Evolutionary conservation across 2,888 invertebrate genomes (phyloP), one percentile per base, ranked within the genome.

Genomic region (Polymixis flavicincta): DNA sequence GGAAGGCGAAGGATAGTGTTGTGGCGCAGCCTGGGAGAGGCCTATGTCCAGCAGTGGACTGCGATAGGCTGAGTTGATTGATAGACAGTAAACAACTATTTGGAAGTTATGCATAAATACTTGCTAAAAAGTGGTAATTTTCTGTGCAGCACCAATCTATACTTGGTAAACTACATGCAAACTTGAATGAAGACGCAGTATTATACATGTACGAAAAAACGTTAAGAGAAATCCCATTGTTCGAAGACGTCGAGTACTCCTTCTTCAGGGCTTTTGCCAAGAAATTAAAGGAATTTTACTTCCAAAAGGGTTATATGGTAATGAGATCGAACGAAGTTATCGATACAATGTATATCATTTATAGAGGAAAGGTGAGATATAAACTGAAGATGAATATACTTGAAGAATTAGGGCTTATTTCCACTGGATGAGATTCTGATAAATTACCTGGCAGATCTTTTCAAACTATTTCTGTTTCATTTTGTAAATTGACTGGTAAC

Each of bases 221-320:
- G 0, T 89, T 97, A 68, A 88, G 94, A 82, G 96, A 97, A 90
- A 97, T 97, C 85, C 97, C 97, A 17, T 85, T 97, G 65, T 97
- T 97, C 79, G 96, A 96, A 88, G 93, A 95, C 77, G 95, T 97
- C 0, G 97, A 97, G 72, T 93, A 93, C 83, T 96, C 97, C 0
- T 97, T 97, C 91, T 96, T 97, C 82, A 93, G 97, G 89, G 95
- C 97, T 7, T 94, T 97, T 78, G 97, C 97, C 0, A 97, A 96
- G 87, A 95, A 95, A 85, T 90, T 97, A 11, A 90, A 88, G 57
- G 96, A 96, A 84, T 87, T 89, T 28, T 96, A 96, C 83, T 96
- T 93, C 80, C 96, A 95, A 85, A 96, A 96, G 81, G 95, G 96
- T 4, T 95, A 96, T 71, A 93, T 95, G 93, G 93, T 96, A 61